Percentiles rank a stretch among this genome's conserved stretches.
phyloP scores from a whole-genome alignment of 2,113 vertebrate genomes.

The Triplophysa tibetana region DNA sequence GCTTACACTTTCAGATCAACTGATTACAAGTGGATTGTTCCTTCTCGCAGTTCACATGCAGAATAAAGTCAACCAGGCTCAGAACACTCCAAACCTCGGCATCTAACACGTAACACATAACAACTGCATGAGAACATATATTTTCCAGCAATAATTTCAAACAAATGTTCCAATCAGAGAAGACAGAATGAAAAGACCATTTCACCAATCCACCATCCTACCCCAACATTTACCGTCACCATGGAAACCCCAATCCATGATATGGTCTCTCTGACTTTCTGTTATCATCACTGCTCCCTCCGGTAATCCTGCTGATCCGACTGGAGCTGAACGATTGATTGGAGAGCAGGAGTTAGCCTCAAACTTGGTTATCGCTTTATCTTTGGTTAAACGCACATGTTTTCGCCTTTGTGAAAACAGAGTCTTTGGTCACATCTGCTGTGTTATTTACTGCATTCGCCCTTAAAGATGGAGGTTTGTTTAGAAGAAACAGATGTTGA shows the following conservation, averaged over 20 bases:
- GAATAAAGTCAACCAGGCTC: slow-evolving; percentile 15
- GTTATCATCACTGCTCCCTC: slow-evolving; percentile 21
- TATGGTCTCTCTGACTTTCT: slow-evolving; percentile 36
- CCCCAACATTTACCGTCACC: slow-evolving; percentile 23
- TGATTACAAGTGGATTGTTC: slow-evolving; percentile 24
- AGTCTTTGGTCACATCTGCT: background rate
- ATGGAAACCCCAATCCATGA: slow-evolving; percentile 44
- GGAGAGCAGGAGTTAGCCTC: slow-evolving; percentile 13
- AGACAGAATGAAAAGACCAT: background rate
- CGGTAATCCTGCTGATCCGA: slow-evolving; percentile 30
- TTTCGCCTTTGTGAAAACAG: slow-evolving; percentile 1
- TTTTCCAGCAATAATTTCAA: background rate
- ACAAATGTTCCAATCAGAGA: slow-evolving; percentile 14
- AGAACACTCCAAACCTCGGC: background rate
- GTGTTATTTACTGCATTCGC: background rate
- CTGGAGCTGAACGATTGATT: slow-evolving; percentile 44
- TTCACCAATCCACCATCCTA: background rate
- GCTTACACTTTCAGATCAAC: background rate
- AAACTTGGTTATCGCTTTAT: slow-evolving; percentile 12
- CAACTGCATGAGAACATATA: background rate
- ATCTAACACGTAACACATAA: background rate
- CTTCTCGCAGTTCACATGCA: background rate
- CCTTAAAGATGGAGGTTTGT: background rate
- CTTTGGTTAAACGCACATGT: background rate
- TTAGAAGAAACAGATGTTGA: background rate